Conservation (phyloP, 2,797 vertebrate species). For the Macropus fuliginosus region DNA sequence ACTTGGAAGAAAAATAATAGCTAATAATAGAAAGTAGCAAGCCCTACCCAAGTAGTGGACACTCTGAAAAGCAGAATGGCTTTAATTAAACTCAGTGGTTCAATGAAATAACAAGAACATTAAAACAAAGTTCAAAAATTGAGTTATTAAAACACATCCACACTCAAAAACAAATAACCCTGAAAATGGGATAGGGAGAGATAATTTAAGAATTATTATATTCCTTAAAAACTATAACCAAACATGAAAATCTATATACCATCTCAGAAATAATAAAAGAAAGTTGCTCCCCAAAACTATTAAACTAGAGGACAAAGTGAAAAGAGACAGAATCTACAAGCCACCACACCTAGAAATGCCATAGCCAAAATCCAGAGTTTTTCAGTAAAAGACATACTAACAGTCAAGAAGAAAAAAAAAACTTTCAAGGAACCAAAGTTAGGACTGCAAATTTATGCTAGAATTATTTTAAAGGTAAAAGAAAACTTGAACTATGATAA, state of each 20-base stretch:
- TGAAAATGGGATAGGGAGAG: not conserved
- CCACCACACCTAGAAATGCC: not conserved
- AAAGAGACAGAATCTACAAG: not conserved
- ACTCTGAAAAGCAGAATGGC: not conserved
- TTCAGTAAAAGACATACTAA: not conserved
- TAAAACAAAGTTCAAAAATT: not conserved
- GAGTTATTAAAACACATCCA: not conserved
- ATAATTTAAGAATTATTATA: not conserved
- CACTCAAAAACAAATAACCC: not conserved
- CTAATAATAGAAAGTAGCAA: not conserved
- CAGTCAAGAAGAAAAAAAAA: not conserved
- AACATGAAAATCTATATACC: not conserved
- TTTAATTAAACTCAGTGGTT: not conserved
- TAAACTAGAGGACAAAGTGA: not conserved
- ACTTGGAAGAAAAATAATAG: not conserved
- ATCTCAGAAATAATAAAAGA: not conserved
- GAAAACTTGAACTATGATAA: not conserved
- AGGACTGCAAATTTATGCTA: not conserved
- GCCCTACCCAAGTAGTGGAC: not conserved
- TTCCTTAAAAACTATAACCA: not conserved
- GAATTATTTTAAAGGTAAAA: not conserved
- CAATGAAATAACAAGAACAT: not conserved
- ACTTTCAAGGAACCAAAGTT: not conserved
- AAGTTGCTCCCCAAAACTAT: not conserved
- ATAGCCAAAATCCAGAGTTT: not conserved